phyloP scores from a whole-genome alignment of 2,797 vertebrate genomes.

The Protonibea diacanthus region DNA sequence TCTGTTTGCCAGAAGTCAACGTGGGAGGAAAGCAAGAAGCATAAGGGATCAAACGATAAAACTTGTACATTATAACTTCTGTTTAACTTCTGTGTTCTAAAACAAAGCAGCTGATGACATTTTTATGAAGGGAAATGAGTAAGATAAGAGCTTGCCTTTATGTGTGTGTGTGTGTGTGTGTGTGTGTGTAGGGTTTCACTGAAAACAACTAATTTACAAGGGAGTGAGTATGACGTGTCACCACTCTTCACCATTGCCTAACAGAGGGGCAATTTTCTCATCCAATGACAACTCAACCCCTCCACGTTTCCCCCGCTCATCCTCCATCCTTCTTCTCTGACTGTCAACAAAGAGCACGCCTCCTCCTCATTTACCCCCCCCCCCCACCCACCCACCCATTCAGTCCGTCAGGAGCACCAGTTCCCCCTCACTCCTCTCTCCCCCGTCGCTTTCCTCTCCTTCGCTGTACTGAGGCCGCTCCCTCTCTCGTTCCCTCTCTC shows the following conservation, averaged over 20 bases:
- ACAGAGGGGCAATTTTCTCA: conserved; percentile 10
- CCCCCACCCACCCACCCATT: conserved; percentile 32
- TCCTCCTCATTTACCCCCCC: conserved; percentile 1
- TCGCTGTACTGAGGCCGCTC: conserved; percentile 91
- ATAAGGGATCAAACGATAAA: conserved; percentile 26
- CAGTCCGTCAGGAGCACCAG: conserved; percentile 96
- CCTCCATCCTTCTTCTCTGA: conserved; percentile 69
- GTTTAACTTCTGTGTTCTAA: conserved; percentile 10
- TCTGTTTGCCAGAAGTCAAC: conserved; percentile 24
- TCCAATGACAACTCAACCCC: conserved; percentile 9
- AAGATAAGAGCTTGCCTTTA: conserved; percentile 33
- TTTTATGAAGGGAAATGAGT: conserved; percentile 39
- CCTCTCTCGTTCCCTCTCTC: conserved; percentile 46
- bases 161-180: conserved; percentile 12
- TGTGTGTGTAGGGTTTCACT: conserved; percentile 26
- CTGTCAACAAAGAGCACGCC: conserved; percentile 43
- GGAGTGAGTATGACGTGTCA: conserved; percentile 2
- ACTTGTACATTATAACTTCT: conserved; percentile 19
- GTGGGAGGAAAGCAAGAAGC: conserved; percentile 27
- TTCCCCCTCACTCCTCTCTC: conserved; percentile 94
- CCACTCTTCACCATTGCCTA: not conserved
- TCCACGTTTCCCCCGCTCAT: conserved; percentile 72
- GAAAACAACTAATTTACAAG: conserved; percentile 47
- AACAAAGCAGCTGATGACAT: conserved; percentile 55
- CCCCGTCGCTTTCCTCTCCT: conserved; percentile 92